A percentile compares a stretch with the other conserved stretches of the same genome.
Conservation (phyloP, 2,888 invertebrate genomes). For the Platycnemis pennipes region DNA sequence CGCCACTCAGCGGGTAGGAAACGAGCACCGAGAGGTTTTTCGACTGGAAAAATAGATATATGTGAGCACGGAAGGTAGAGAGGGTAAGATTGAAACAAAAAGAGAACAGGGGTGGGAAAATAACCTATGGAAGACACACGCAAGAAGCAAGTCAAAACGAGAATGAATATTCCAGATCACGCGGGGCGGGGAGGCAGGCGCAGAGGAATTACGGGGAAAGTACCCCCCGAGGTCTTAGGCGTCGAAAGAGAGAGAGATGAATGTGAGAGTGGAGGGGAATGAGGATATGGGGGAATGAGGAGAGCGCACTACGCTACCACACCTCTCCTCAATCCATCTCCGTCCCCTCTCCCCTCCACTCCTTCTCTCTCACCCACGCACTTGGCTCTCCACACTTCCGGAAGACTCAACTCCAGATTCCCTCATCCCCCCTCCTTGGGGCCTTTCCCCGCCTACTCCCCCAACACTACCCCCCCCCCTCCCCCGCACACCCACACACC, state of each 20-base stretch:
- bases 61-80: background rate
- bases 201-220: background rate
- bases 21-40: slow-evolving; percentile 11
- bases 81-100: background rate
- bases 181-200: background rate
- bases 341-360: background rate
- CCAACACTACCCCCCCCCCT: background rate
- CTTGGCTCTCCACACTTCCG: background rate
- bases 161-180: background rate
- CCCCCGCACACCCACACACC: background rate
- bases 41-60: background rate
- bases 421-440: background rate
- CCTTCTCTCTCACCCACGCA: background rate
- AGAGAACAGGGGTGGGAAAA: background rate
- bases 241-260: no score
- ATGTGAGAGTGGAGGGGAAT: background rate
- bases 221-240: background rate
- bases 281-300: background rate
- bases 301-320: background rate
- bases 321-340: background rate
- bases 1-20: slow-evolving; percentile 22
- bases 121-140: background rate
- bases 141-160: background rate
- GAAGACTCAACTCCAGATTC: background rate
- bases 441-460: background rate